phyloP scores from a whole-genome alignment of 2,113 vertebrate genomes.

The Microtus ochrogaster region DNA sequence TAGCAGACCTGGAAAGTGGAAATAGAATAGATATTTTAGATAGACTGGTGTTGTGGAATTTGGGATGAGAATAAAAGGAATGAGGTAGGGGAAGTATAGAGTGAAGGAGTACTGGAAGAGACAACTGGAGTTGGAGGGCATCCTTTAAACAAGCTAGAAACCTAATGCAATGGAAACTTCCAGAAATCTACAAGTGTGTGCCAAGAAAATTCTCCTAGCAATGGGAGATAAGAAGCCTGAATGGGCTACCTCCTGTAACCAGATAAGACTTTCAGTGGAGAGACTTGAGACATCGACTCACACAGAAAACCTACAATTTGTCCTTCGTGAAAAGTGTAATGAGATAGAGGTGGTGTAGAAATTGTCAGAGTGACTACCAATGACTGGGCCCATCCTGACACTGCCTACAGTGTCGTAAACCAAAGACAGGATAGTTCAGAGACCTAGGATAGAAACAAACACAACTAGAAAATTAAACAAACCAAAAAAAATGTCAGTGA shows the following conservation, averaged over 20 bases:
- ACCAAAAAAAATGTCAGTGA: background rate
- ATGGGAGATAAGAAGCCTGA: background rate
- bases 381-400: background rate
- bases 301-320: background rate
- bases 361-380: background rate
- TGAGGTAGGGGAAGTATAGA: background rate
- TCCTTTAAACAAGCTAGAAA: background rate
- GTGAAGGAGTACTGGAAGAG: background rate
- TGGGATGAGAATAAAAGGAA: background rate
- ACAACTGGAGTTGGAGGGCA: background rate
- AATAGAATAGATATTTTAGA: background rate
- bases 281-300: background rate
- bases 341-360: background rate
- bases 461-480: background rate
- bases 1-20: background rate
- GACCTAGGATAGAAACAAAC: background rate
- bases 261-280: background rate
- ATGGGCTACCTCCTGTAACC: background rate
- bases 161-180: background rate
- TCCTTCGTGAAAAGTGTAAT: background rate
- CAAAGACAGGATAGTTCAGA: background rate
- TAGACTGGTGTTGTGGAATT: background rate
- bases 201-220: background rate
- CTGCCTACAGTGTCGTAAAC: background rate
- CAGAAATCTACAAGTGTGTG: background rate